These are phyloP conservation scores for Apamea anceps DNA, from an alignment of 2,888 invertebrate genomes.

Conservation along the genomic window DNA sequence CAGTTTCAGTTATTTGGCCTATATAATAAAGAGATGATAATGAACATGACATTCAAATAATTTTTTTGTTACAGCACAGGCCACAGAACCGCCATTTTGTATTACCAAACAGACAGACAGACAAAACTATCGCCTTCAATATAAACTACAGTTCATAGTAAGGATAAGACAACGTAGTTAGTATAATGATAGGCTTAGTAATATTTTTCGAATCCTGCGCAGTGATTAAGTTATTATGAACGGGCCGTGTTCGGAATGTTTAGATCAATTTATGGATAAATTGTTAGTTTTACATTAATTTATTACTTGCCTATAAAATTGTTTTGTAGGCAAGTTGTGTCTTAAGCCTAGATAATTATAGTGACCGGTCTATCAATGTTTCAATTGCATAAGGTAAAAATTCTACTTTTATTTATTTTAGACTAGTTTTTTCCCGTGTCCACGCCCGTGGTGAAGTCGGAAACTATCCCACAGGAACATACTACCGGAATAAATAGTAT, in stretches of 20 bases:
- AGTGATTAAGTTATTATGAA: constrained; percentile 64
- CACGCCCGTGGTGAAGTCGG: background rate
- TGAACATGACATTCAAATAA: background rate
- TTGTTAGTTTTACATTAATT: constrained; percentile 60
- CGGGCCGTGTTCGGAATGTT: constrained; percentile 48
- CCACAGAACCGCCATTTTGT: background rate
- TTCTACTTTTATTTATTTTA: background rate
- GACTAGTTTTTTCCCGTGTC: background rate
- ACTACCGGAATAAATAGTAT: background rate
- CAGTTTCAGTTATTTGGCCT: background rate
- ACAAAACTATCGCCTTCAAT: constrained; percentile 20
- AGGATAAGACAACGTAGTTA: constrained; percentile 53
- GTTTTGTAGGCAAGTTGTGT: constrained; percentile 30
- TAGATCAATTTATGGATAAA: constrained; percentile 67
- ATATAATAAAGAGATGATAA: background rate
- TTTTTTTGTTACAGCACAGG: background rate
- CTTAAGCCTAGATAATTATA: constrained; percentile 28
- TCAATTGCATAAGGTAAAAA: constrained; percentile 2
- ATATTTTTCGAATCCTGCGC: constrained; percentile 61
- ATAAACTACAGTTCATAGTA: constrained; percentile 21
- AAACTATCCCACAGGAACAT: background rate
- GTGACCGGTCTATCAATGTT: background rate
- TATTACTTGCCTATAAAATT: constrained; percentile 52
- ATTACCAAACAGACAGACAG: constrained; percentile 17
- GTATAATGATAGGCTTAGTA: constrained; percentile 57